These are phyloP conservation scores for Bombyx mandarina DNA, from an alignment of 1,140 invertebrate species.

Conservation along the genomic window DNA sequence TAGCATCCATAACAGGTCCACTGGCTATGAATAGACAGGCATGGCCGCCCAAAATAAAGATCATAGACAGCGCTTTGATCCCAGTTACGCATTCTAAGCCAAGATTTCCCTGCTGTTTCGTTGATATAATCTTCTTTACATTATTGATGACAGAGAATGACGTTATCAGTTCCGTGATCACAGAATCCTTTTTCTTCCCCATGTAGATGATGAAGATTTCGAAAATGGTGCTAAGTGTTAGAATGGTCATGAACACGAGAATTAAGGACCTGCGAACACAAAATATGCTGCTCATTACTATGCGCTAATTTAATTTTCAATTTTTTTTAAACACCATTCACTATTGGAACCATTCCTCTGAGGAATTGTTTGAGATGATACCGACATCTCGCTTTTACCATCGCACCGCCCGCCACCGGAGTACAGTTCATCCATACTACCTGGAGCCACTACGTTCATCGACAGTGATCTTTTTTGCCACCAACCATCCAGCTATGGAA, in stretches of 20 bases:
- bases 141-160: constrained; percentile 75
- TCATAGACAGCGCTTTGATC: constrained; percentile 76
- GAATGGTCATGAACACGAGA: constrained; percentile 36
- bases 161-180: constrained; percentile 55
- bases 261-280: constrained; percentile 42
- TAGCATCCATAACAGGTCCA: constrained; percentile 75
- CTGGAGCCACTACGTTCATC: too few relatives aligned
- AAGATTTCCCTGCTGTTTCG: constrained; percentile 73
- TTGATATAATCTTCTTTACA: constrained; percentile 73
- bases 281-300: constrained; percentile 5
- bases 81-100: constrained; percentile 77
- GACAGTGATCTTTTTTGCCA: too few relatives aligned
- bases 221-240: constrained; percentile 51
- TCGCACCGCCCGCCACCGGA: too few relatives aligned
- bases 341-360: too few relatives aligned
- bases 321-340: neutral
- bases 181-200: constrained; percentile 27
- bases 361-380: too few relatives aligned
- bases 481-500: too few relatives aligned
- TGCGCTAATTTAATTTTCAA: neutral
- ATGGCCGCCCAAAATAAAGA: constrained; percentile 76
- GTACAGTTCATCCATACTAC: too few relatives aligned
- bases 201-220: constrained; percentile 40
- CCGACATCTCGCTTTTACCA: too few relatives aligned
- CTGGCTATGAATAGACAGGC: constrained; percentile 75